Conservation (phyloP, 2,888 invertebrate genomes). For the Morpho achilles region DNA sequence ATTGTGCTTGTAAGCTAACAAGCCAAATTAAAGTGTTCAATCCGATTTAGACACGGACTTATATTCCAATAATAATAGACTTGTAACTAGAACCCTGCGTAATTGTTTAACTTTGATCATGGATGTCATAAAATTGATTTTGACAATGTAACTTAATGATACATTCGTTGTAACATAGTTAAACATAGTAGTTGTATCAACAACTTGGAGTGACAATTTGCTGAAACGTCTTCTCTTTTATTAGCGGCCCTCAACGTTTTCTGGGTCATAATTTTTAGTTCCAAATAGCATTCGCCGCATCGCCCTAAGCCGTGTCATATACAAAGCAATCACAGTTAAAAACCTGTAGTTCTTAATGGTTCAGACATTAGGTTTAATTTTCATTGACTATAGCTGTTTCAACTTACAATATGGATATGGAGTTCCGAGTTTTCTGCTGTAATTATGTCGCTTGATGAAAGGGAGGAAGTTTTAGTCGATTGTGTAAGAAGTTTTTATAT, state of each 20-base stretch:
- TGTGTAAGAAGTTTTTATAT: conserved; percentile 18
- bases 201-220: conserved; percentile 33
- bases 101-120: too few relatives aligned
- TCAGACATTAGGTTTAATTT: conserved; percentile 9
- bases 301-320: conserved; percentile 38
- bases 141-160: background rate
- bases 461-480: conserved; percentile 10
- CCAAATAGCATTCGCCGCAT: conserved; percentile 46
- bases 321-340: conserved; percentile 27
- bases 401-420: conserved; percentile 13
- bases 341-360: conserved; percentile 11
- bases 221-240: conserved; percentile 42
- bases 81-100: too few relatives aligned
- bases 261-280: conserved; percentile 45
- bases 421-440: conserved; percentile 21
- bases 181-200: conserved; percentile 23
- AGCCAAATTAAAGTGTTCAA: too few relatives aligned
- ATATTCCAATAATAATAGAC: too few relatives aligned
- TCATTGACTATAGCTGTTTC: conserved; percentile 1
- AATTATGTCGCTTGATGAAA: conserved; percentile 23
- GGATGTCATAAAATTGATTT: background rate
- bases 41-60: too few relatives aligned
- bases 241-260: conserved; percentile 42
- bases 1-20: too few relatives aligned
- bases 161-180: conserved; percentile 17